Conservation (phyloP, 2,113 vertebrate genomes). For the Esox niger region DNA sequence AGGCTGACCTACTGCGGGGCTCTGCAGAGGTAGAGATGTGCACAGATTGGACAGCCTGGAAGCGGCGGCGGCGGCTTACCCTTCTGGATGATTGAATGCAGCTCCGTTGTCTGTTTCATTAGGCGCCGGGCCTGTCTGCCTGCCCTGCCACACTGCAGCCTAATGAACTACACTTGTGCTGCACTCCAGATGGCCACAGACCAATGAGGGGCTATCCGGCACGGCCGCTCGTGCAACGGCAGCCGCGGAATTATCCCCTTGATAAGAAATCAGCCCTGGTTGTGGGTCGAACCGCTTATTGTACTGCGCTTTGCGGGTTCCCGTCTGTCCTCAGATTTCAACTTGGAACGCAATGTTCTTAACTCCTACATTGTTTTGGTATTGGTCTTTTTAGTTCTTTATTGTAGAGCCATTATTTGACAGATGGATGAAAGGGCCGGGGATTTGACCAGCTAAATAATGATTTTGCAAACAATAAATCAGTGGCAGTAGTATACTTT, state of each 20-base stretch:
- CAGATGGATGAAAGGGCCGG: background rate
- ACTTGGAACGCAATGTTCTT: background rate
- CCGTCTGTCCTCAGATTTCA: background rate
- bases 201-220: conserved; percentile 30
- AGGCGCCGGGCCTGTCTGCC: conserved; percentile 53
- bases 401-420: background rate
- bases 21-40: conserved; percentile 14
- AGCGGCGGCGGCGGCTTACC: conserved; percentile 61
- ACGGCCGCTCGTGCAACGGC: background rate
- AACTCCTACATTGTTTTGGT: conserved; percentile 8
- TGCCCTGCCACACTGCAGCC: conserved; percentile 25
- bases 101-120: conserved; percentile 61
- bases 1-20: background rate
- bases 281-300: conserved; percentile 20
- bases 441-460: conserved; percentile 1
- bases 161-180: conserved; percentile 60
- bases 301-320: background rate
- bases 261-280: conserved; percentile 42
- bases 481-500: background rate
- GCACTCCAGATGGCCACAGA: conserved; percentile 65
- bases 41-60: conserved; percentile 53
- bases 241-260: conserved; percentile 41
- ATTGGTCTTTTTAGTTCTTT: background rate
- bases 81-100: conserved; percentile 58
- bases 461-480: background rate